phyloP scores from a whole-genome alignment of 2,888 invertebrate genomes.

The Apoda limacodes region DNA sequence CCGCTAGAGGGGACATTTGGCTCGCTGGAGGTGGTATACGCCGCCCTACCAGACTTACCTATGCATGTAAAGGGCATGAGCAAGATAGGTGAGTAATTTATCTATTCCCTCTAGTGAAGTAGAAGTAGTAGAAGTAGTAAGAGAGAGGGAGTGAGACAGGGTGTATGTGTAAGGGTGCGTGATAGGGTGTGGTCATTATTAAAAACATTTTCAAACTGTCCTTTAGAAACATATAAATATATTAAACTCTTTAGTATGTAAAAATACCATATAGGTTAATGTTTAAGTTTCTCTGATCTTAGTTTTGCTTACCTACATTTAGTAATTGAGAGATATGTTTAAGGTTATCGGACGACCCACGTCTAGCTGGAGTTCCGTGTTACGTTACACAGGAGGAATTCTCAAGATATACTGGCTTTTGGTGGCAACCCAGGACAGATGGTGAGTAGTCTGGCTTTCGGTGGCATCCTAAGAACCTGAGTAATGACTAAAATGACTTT shows the following conservation, averaged over 20 bases:
- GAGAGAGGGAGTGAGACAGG: too few species aligned
- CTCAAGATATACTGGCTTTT: conserved; percentile 94
- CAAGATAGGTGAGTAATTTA: conserved; percentile 37
- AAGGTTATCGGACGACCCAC: conserved; percentile 83
- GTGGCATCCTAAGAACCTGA: background rate
- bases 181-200: too few species aligned
- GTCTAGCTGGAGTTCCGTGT: conserved; percentile 95
- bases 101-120: conserved; percentile 1
- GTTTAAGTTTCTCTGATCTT: too few species aligned
- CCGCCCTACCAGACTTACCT: conserved; percentile 49
- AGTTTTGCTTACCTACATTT: too few species aligned
- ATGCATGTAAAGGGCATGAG: conserved; percentile 49
- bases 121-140: too few species aligned
- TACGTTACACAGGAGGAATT: conserved; percentile 99
- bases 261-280: too few species aligned
- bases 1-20: conserved; percentile 92
- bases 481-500: too few species aligned
- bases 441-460: conserved; percentile 41
- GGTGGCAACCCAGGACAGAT: conserved; percentile 92
- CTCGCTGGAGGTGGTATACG: conserved; percentile 70
- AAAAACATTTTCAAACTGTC: too few species aligned
- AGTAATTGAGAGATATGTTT: too few species aligned
- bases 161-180: too few species aligned
- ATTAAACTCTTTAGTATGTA: too few species aligned
- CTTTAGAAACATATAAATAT: too few species aligned